Evolutionary conservation across 2,888 invertebrate species (phyloP).

Genomic region (Phyto melanocephala): DNA sequence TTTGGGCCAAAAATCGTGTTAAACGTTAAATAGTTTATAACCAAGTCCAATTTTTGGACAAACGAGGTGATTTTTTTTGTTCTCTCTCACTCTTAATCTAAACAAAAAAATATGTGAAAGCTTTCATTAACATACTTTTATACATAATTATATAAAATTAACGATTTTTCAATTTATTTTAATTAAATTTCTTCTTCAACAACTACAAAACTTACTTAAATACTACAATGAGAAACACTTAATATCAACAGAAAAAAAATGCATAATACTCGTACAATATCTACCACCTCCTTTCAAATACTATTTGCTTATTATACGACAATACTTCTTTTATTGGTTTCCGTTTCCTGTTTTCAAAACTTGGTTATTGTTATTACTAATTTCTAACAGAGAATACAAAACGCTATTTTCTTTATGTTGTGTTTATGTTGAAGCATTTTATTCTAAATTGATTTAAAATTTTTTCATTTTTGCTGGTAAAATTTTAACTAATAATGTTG

Average conservation of each 20-base stretch:
- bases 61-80: constrained; percentile 77
- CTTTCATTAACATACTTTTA: constrained; percentile 44
- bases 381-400: constrained; percentile 43
- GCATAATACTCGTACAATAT: background rate
- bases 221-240: constrained; percentile 64
- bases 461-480: background rate
- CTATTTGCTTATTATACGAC: background rate
- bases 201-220: constrained; percentile 47
- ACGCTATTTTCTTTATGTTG: constrained; percentile 52
- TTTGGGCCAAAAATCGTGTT: constrained; percentile 70
- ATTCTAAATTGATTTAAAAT: constrained; percentile 9
- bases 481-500: constrained; percentile 12
- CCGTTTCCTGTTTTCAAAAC: constrained; percentile 59
- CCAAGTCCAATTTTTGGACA: constrained; percentile 79
- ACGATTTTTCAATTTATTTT: constrained; percentile 50
- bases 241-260: background rate
- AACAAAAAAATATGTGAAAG: constrained; percentile 30
- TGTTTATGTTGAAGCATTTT: constrained; percentile 42
- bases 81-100: constrained; percentile 16
- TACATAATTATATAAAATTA: background rate
- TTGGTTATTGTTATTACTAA: constrained; percentile 48
- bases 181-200: constrained; percentile 52
- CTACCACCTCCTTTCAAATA: constrained; percentile 7
- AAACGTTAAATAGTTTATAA: constrained; percentile 75
- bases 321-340: constrained; percentile 48